phyloP scores from a whole-genome alignment of 2,113 vertebrate species.

The Scopus umbretta region DNA sequence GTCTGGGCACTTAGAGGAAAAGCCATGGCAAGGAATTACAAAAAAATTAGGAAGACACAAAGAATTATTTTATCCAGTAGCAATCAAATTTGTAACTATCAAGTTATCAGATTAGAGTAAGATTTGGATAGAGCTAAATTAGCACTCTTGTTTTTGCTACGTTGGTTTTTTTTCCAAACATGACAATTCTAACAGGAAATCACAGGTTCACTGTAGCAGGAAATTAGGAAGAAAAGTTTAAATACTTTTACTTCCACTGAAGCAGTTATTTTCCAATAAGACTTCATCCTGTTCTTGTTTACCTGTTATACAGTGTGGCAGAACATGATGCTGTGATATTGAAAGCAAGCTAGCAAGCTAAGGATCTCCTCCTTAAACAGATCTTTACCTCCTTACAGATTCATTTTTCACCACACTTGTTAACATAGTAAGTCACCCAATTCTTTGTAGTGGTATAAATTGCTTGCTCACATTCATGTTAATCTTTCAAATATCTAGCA shows the following conservation, averaged over 20 bases:
- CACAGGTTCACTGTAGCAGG: background rate
- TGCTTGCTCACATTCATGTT: background rate
- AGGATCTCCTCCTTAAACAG: background rate
- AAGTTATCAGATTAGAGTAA: background rate
- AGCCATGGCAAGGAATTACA: background rate
- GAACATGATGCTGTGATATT: background rate
- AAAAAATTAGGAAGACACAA: background rate
- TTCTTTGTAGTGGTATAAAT: background rate
- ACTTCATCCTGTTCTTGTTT: background rate
- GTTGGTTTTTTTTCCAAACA: background rate
- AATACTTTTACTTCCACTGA: background rate
- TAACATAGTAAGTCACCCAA: background rate
- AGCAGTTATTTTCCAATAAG: background rate
- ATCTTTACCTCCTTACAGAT: background rate
- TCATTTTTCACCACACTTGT: background rate
- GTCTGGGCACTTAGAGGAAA: background rate
- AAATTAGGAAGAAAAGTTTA: background rate
- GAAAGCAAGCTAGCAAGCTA: background rate
- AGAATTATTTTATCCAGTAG: background rate
- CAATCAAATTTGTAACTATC: rapidly evolving
- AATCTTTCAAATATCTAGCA: background rate
- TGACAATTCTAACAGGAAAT: background rate
- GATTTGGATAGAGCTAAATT: background rate
- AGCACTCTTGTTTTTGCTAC: background rate
- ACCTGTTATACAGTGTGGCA: background rate